These are phyloP conservation scores for Sinodicranocentrus sp. DNA, from an alignment of 2,888 invertebrate genomes.

Conservation along the genomic window DNA sequence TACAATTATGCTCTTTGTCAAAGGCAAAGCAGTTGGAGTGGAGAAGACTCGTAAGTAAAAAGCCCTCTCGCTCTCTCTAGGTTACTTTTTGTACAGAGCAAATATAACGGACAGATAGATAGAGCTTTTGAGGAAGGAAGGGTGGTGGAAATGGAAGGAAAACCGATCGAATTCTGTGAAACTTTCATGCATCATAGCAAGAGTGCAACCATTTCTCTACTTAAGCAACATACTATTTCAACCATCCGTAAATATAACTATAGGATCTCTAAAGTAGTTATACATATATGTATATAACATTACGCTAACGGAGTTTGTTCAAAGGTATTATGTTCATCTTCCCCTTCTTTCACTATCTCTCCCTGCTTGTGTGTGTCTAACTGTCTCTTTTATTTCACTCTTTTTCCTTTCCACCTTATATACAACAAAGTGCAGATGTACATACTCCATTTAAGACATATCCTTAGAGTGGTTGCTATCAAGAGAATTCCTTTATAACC, in stretches of 20 bases:
- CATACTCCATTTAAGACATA: neutral
- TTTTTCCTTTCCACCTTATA: too few species aligned
- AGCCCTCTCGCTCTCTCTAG: neutral
- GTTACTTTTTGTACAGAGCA: neutral
- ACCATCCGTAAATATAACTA: too few species aligned
- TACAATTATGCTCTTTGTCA: constrained; percentile 8
- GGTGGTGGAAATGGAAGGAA: constrained; percentile 44
- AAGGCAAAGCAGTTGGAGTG: constrained; percentile 19
- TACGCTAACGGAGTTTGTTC: neutral
- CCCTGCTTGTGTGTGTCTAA: neutral
- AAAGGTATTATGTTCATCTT: constrained; percentile 17
- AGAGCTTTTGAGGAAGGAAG: constrained; percentile 37
- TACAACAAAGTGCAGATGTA: too few species aligned
- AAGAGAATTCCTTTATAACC: constrained; percentile 46
- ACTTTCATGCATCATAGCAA: constrained; percentile 50
- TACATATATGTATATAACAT: neutral
- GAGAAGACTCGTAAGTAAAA: constrained; percentile 27
- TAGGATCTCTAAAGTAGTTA: too few species aligned
- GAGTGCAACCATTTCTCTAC: constrained; percentile 1
- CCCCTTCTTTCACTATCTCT: constrained; percentile 1
- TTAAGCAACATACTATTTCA: too few species aligned
- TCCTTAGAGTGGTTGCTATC: neutral
- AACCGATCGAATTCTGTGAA: constrained; percentile 61
- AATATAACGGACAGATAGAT: neutral
- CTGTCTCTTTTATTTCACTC: neutral